Base-by-base conservation (phyloP, 2,888 invertebrate genomes). In the Selenia dentaria region DNA sequence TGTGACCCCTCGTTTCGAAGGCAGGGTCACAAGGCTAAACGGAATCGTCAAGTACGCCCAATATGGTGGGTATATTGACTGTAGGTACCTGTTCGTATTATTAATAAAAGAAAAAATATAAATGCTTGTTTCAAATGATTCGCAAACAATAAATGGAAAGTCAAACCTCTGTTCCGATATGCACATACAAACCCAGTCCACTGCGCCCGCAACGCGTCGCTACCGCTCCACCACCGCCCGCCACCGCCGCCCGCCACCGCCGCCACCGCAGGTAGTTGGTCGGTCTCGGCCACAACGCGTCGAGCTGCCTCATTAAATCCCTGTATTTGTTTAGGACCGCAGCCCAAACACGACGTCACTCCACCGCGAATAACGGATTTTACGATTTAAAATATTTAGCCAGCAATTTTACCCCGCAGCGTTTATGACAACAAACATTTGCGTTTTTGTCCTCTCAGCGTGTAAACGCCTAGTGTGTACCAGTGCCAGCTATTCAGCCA, bases 281-380 rank as follows among this genome's bases (percentile, higher is more conserved):
- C 40, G 47, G 52, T 45, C 44, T 54, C 62, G 51, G 56, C 42
- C 34, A 45, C 47, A 60, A 14, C 12, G 55, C 65, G 60, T 67
- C 59, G 65, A 68, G 75, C 68, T 70, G 77, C 74, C 83, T 86
- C 87, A 86, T 88, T 85, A 86, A 84, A 80, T 79, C 76, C 67
- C 69, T 71, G 62, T 87, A 84, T 89, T 87, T 89, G 78, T 77
- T 89, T 86, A 87, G 87, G 87, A 83, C 81, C 79, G 62, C 75
- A 73, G 70, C 75, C 74, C 80, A 82, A 87, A 85, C 80, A 81
- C 71, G 74, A 81, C 70, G 77, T 80, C 80, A 79, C 75, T 79
- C 78, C 71, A 59, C 67, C 68, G 74, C 72, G 76, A 80, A 80
- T 81, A 86, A 80, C 82, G 76, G 80, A 85, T 83, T 85, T 84